These are phyloP conservation scores for Leptopilina drosophilae DNA, from an alignment of 2,888 invertebrate species.

Conservation along the genomic window DNA sequence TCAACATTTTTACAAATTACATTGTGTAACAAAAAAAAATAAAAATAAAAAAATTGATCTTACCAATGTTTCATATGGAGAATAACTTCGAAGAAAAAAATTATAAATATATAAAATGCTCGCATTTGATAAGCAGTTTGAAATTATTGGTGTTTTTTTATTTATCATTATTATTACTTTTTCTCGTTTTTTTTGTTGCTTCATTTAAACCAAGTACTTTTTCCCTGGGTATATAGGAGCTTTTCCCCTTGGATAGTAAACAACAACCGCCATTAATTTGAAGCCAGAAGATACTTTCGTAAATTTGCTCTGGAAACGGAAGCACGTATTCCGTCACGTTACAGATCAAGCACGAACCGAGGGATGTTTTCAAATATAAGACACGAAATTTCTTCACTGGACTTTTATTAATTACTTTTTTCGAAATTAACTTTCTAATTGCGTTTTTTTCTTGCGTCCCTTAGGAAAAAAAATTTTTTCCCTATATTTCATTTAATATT, in stretches of 20 bases:
- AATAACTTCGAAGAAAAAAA: constrained; percentile 17
- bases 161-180: background rate
- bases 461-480: background rate
- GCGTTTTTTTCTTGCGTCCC: background rate
- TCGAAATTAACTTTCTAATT: background rate
- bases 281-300: constrained; percentile 35
- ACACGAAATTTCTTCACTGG: background rate
- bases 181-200: background rate
- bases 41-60: constrained; percentile 21
- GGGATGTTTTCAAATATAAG: constrained; percentile 20
- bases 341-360: constrained; percentile 34
- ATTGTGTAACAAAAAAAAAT: constrained; percentile 27
- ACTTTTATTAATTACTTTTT: constrained; percentile 18
- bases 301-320: constrained; percentile 39
- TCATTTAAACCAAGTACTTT: background rate
- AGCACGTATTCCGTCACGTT: constrained; percentile 27
- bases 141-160: constrained; percentile 20
- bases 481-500: too few relatives aligned
- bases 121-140: constrained; percentile 39
- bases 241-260: constrained; percentile 29
- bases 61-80: constrained; percentile 38
- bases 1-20: constrained; percentile 41
- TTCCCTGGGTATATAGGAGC: background rate
- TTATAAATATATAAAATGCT: constrained; percentile 33
- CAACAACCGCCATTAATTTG: constrained; percentile 36